phyloP scores from a whole-genome alignment of 64 coral and sea anemone genomes.

The Montipora sp. region DNA sequence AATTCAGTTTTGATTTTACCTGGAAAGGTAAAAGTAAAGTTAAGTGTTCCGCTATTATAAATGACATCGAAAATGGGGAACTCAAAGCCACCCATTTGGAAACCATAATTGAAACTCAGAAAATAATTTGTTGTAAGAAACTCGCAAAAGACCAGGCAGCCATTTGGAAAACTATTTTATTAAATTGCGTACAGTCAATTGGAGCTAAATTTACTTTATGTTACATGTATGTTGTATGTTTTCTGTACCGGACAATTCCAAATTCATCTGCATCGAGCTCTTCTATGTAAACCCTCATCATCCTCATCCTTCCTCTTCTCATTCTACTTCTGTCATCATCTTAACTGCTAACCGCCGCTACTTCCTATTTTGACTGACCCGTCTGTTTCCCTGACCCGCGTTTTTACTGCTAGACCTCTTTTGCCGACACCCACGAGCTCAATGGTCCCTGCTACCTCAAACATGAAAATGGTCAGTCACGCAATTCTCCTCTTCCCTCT shows the following conservation, averaged over 20 bases:
- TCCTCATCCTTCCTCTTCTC: too few relatives aligned
- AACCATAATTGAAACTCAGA: background rate
- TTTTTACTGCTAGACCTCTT: background rate
- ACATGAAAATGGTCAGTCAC: too few relatives aligned
- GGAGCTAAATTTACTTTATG: too few relatives aligned
- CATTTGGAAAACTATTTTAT: background rate
- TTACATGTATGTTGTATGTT: too few relatives aligned
- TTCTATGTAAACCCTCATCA: too few relatives aligned
- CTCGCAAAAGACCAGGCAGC: background rate
- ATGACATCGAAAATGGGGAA: background rate
- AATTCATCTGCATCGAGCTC: too few relatives aligned
- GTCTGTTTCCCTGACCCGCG: background rate
- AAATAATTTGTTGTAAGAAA: background rate
- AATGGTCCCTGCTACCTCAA: too few relatives aligned
- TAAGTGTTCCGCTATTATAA: background rate
- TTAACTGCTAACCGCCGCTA: background rate
- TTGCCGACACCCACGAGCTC: constrained; percentile 5
- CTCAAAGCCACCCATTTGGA: background rate
- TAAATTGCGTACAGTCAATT: background rate
- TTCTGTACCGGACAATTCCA: too few relatives aligned
- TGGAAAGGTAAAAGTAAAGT: too few relatives aligned
- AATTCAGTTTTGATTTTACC: too few relatives aligned
- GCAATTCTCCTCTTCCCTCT: too few relatives aligned
- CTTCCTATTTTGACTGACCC: constrained; percentile 42
- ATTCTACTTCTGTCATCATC: too few relatives aligned